These are phyloP conservation scores for Graptemys geographica DNA, from an alignment of 2,797 vertebrate species.

Conservation along the genomic window DNA sequence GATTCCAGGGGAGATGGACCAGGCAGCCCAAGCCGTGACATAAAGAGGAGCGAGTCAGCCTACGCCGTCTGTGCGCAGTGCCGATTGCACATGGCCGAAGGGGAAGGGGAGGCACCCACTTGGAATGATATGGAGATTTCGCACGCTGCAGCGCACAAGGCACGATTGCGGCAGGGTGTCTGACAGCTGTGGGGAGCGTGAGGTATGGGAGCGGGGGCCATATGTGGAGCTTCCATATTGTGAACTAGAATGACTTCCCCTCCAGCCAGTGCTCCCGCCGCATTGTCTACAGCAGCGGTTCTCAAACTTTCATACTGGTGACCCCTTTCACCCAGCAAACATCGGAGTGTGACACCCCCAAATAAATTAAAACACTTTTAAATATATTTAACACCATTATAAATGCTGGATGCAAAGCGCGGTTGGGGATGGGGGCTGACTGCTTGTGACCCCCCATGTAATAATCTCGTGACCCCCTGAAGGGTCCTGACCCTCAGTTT, in stretches of 20 bases:
- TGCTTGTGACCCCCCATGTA: no score
- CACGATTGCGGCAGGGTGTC: rapidly evolving
- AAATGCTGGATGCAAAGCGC: no score
- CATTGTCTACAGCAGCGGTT: background rate
- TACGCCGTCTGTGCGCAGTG: rapidly evolving
- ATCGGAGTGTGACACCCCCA: no score
- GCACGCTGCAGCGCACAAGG: rapidly evolving
- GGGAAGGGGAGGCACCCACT: background rate
- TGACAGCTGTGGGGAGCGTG: rapidly evolving
- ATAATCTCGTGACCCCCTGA: no score
- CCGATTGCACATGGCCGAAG: background rate
- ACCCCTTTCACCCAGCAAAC: no score
- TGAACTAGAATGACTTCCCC: background rate
- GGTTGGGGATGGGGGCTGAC: no score
- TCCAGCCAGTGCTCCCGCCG: background rate
- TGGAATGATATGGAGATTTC: background rate
- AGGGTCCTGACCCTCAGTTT: no score
- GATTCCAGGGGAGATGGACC: rapidly evolving
- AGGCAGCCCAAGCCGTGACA: conserved; percentile 1
- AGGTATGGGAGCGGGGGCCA: background rate
- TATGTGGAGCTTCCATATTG: background rate
- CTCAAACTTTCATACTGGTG: no score
- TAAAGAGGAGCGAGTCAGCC: background rate
- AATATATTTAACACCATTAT: no score
- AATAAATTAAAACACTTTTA: no score